Evolutionary conservation across 2,797 vertebrate genomes (phyloP).

Genomic region (Threskiornis aethiopicus): DNA sequence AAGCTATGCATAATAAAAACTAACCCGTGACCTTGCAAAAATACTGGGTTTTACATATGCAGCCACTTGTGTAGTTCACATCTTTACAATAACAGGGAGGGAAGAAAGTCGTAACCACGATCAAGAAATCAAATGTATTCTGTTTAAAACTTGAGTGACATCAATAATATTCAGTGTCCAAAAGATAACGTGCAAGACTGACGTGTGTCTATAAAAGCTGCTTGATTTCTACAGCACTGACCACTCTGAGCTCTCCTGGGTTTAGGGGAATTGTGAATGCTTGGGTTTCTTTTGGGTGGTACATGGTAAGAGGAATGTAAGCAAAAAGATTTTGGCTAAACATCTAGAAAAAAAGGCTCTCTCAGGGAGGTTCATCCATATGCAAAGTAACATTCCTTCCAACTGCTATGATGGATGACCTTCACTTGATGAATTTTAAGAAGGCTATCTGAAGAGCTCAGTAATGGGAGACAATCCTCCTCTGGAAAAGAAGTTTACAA

Average conservation of each 20-base stretch:
- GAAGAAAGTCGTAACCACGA: neutral
- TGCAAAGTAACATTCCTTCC: neutral
- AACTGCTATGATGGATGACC: neutral
- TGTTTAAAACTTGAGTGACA: neutral
- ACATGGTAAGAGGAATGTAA: neutral
- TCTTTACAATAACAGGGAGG: neutral
- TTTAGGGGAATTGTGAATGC: neutral
- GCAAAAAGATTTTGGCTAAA: neutral
- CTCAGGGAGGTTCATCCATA: neutral
- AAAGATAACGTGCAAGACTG: neutral
- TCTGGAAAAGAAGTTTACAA: neutral
- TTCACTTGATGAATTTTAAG: conserved; percentile 12
- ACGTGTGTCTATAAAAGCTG: neutral
- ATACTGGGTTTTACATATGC: neutral
- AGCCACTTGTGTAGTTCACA: neutral
- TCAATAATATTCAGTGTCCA: neutral
- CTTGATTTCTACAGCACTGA: neutral
- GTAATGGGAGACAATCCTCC: neutral
- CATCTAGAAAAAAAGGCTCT: neutral
- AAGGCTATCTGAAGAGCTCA: neutral
- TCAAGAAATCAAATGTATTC: neutral
- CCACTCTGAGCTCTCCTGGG: neutral
- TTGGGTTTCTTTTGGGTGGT: neutral
- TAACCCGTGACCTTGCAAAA: neutral
- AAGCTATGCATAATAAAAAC: conserved; percentile 37